Evolutionary conservation across 2,888 invertebrate species (phyloP).

Genomic region (Amphipyra berbera): DNA sequence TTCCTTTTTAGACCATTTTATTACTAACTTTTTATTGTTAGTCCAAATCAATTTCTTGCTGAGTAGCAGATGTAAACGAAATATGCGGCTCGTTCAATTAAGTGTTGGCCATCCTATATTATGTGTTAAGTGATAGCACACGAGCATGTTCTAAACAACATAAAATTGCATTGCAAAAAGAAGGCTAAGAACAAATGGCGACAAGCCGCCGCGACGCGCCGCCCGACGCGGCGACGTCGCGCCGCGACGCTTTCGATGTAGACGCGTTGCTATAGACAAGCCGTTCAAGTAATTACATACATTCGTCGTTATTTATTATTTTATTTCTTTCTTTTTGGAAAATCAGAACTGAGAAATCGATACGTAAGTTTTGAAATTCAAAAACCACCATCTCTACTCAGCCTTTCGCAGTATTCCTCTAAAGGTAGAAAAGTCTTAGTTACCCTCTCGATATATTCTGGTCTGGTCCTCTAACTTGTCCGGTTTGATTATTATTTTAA

Average conservation of each 20-base stretch:
- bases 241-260: constrained; percentile 22
- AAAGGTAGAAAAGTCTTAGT: no score
- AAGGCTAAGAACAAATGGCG: constrained; percentile 33
- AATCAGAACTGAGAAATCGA: not conserved
- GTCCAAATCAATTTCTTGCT: constrained; percentile 8
- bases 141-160: constrained; percentile 22
- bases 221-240: not conserved
- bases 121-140: constrained; percentile 11
- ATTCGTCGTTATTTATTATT: constrained; percentile 13
- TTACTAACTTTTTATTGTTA: constrained; percentile 24
- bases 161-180: constrained; percentile 39
- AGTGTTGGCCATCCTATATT: constrained; percentile 1
- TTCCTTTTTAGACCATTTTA: constrained; percentile 35
- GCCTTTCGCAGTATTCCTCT: no score
- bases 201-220: constrained; percentile 46
- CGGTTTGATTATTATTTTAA: no score
- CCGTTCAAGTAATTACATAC: not conserved
- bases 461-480: no score
- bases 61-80: constrained; percentile 9
- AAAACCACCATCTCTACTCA: no score
- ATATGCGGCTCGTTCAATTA: constrained; percentile 8
- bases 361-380: not conserved
- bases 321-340: not conserved
- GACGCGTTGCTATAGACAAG: constrained; percentile 13
- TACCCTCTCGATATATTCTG: no score